These are phyloP conservation scores for Keiferia lycopersicella DNA, from an alignment of 2,888 invertebrate species.

Conservation along the genomic window DNA sequence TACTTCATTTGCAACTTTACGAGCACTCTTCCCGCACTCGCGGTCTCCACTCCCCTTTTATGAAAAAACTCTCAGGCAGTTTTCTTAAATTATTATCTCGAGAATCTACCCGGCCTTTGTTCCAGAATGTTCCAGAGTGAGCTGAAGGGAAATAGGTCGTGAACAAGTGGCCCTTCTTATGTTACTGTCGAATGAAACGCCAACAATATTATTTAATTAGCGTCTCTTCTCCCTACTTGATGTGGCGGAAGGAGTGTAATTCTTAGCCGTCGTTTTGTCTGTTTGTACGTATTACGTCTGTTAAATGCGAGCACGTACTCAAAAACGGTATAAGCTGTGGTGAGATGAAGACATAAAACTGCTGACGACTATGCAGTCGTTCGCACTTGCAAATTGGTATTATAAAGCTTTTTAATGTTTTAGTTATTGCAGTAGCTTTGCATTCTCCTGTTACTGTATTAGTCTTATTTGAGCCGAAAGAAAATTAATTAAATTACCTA, in stretches of 20 bases:
- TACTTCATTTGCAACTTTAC: constrained; percentile 79
- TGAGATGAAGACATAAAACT: constrained; percentile 18
- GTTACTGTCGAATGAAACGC: constrained; percentile 49
- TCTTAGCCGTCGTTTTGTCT: constrained; percentile 14
- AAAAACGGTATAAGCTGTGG: not conserved
- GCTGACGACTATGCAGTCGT: constrained; percentile 28
- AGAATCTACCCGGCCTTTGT: constrained; percentile 53
- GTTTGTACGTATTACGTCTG: constrained; percentile 14
- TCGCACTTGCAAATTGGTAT: not conserved
- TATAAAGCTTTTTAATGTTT: too few relatives aligned
- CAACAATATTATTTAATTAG: constrained; percentile 50
- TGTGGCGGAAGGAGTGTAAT: constrained; percentile 30
- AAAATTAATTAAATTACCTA: too few relatives aligned
- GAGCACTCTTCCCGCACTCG: constrained; percentile 59
- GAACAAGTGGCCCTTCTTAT: constrained; percentile 47
- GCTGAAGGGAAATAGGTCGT: constrained; percentile 47
- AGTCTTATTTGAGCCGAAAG: too few relatives aligned
- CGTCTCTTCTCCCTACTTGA: constrained; percentile 40
- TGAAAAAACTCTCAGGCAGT: constrained; percentile 59
- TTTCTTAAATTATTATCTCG: constrained; percentile 65
- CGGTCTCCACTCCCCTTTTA: constrained; percentile 52
- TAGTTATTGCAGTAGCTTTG: too few relatives aligned
- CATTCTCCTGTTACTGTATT: too few relatives aligned
- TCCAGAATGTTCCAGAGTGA: constrained; percentile 37
- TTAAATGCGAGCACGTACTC: constrained; percentile 12